phyloP scores from a whole-genome alignment of 2,797 vertebrate species.

The Pogonophryne albipinna region DNA sequence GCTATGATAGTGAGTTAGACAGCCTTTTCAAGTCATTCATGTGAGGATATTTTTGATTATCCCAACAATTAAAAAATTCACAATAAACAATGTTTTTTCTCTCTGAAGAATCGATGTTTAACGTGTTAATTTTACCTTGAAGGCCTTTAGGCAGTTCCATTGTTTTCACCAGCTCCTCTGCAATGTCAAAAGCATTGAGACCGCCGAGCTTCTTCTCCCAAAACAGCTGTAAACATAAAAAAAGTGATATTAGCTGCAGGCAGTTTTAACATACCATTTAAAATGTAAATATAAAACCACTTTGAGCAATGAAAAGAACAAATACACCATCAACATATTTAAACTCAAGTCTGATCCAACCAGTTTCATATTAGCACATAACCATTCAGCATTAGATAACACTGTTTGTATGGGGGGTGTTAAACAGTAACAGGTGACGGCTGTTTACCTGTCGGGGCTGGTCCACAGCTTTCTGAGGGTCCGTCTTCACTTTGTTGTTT shows the following conservation, averaged over 20 bases:
- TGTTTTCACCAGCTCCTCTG: slow-evolving; percentile 97
- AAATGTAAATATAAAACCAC: not conserved
- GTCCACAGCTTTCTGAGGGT: slow-evolving; percentile 98
- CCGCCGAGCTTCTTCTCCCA: slow-evolving; percentile 99
- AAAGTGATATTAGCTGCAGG: slow-evolving; percentile 4
- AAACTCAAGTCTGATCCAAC: slow-evolving; percentile 6
- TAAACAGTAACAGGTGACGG: not conserved
- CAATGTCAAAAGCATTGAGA: slow-evolving; percentile 97
- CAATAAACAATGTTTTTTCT: not conserved
- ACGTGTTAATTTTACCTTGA: slow-evolving; percentile 87
- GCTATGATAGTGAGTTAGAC: too few relatives aligned
- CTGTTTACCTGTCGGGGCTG: slow-evolving; percentile 94
- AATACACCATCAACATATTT: not conserved
- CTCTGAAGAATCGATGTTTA: not conserved
- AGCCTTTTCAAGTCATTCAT: too few relatives aligned
- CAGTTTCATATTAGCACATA: not conserved
- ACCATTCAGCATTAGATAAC: slow-evolving; percentile 10
- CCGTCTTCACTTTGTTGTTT: slow-evolving; percentile 98
- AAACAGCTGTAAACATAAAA: slow-evolving; percentile 88
- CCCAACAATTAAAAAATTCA: not conserved
- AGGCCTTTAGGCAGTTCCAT: slow-evolving; percentile 98
- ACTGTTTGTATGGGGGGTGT: not conserved
- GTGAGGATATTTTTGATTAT: too few relatives aligned
- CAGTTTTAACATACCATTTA: not conserved
- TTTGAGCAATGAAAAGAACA: not conserved